These are phyloP conservation scores for Bellardia bayeri DNA, from an alignment of 2,888 invertebrate genomes.

Conservation along the genomic window DNA sequence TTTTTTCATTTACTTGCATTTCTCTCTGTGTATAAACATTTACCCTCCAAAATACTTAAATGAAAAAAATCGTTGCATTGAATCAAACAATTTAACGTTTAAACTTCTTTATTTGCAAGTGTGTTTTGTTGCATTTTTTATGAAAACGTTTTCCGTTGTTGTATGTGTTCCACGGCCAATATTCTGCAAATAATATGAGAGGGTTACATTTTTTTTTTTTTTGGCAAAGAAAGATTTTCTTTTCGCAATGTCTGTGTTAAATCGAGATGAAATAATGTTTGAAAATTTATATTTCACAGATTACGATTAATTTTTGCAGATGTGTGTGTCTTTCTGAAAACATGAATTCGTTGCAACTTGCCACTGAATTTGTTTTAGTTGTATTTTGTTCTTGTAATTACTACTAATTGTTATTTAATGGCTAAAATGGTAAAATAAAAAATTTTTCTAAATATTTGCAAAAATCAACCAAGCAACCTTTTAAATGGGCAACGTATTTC, in stretches of 20 bases:
- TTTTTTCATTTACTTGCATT: neutral
- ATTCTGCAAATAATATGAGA: slow-evolving; percentile 20
- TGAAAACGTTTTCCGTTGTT: neutral
- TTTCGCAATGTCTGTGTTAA: slow-evolving; percentile 40
- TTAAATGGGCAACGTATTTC: slow-evolving; percentile 7
- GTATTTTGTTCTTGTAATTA: slow-evolving; percentile 20
- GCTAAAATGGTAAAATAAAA: slow-evolving; percentile 2
- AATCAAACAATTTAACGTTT: slow-evolving; percentile 2
- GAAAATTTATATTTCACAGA: slow-evolving; percentile 27
- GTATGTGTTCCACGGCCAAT: neutral
- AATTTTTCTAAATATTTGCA: neutral
- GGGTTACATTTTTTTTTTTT: slow-evolving; percentile 1
- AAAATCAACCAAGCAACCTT: slow-evolving; percentile 4
- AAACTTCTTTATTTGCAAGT: neutral
- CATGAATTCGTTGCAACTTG: neutral
- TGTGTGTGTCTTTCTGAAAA: slow-evolving; percentile 1
- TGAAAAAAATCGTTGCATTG: slow-evolving; percentile 1
- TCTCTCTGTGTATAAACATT: neutral
- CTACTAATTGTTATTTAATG: slow-evolving; percentile 68
- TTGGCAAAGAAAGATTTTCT: slow-evolving; percentile 38
- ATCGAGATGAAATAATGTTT: slow-evolving; percentile 58
- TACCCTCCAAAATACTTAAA: neutral
- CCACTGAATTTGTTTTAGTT: neutral
- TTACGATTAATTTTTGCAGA: neutral
- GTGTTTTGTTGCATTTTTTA: neutral